A percentile compares a stretch with the other conserved stretches of the same genome.
phyloP scores from a whole-genome alignment of 2,113 vertebrate genomes.

The Oncorhynchus kisutch region DNA sequence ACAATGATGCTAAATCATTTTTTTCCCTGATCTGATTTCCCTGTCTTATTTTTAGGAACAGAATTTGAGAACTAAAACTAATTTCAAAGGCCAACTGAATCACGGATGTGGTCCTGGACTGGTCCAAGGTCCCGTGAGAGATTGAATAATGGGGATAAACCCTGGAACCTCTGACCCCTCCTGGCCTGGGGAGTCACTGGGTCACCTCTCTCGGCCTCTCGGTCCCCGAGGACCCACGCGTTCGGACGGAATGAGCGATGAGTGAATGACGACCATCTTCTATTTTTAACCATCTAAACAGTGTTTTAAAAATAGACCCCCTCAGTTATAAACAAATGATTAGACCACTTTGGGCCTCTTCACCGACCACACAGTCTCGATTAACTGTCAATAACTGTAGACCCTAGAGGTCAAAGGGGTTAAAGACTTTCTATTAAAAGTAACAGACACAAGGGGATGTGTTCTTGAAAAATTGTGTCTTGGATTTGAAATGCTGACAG shows the following conservation, averaged over 20 bases:
- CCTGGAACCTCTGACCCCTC: constrained; percentile 65
- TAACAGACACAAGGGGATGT: constrained; percentile 73
- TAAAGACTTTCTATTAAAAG: constrained; percentile 89
- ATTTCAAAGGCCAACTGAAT: neutral
- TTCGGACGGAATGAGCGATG: constrained; percentile 65
- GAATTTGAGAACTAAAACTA: neutral
- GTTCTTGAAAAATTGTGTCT: constrained; percentile 75
- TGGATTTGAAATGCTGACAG: constrained; percentile 87
- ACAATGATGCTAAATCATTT: neutral
- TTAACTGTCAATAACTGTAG: constrained; percentile 87
- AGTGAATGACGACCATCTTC: constrained; percentile 66
- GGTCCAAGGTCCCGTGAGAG: constrained; percentile 29
- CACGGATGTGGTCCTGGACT: constrained; percentile 31
- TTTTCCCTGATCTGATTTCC: constrained; percentile 11
- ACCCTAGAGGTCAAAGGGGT: constrained; percentile 84
- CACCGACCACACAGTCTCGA: constrained; percentile 83
- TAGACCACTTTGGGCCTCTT: constrained; percentile 85
- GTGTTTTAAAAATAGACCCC: constrained; percentile 78
- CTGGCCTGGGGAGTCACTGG: constrained; percentile 54
- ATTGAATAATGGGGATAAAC: constrained; percentile 64
- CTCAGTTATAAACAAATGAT: constrained; percentile 82
- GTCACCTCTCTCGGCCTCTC: constrained; percentile 25
- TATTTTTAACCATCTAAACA: constrained; percentile 95
- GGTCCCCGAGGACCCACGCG: constrained; percentile 56
- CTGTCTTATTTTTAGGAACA: constrained; percentile 38